Percentiles rank a stretch among this genome's conserved stretches.
These are phyloP conservation scores for Ennomos erosarius DNA, from an alignment of 2,888 invertebrate genomes.

Conservation along the genomic window DNA sequence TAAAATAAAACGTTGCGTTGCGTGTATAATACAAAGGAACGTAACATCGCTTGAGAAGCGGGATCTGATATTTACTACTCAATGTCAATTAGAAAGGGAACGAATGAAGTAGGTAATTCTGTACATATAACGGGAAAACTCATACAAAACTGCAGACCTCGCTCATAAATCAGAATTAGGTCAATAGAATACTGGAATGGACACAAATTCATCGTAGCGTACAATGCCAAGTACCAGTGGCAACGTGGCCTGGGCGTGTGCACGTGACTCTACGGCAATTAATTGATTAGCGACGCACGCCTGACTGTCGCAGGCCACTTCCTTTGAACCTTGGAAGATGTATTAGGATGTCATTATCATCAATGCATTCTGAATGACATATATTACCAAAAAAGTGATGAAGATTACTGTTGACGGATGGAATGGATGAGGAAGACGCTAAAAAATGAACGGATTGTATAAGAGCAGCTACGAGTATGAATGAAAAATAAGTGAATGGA, in stretches of 20 bases:
- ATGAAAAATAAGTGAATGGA: no score
- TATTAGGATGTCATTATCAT: conserved; percentile 16
- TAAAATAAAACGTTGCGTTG: background rate
- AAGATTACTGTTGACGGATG: no score
- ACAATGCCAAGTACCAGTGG: conserved; percentile 14
- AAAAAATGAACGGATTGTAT: no score
- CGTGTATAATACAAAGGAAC: no score
- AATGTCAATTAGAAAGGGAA: no score
- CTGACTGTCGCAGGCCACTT: conserved; percentile 37
- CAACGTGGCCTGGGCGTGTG: conserved; percentile 51
- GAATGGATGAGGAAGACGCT: no score
- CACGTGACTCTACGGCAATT: conserved; percentile 60
- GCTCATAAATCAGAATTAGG: conserved; percentile 19
- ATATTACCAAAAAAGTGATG: no score
- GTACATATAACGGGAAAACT: conserved; percentile 3
- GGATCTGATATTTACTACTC: no score
- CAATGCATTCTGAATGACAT: background rate
- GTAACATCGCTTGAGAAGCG: no score
- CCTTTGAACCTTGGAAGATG: conserved; percentile 33
- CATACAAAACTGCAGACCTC: conserved; percentile 9
- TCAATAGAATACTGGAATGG: conserved; percentile 19
- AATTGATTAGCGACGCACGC: conserved; percentile 72
- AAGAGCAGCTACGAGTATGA: no score
- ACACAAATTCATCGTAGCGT: conserved; percentile 21
- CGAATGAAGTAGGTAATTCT: no score